Base-by-base conservation (phyloP, 2,888 invertebrate genomes). In the Pristionchus fissidentatus region DNA sequence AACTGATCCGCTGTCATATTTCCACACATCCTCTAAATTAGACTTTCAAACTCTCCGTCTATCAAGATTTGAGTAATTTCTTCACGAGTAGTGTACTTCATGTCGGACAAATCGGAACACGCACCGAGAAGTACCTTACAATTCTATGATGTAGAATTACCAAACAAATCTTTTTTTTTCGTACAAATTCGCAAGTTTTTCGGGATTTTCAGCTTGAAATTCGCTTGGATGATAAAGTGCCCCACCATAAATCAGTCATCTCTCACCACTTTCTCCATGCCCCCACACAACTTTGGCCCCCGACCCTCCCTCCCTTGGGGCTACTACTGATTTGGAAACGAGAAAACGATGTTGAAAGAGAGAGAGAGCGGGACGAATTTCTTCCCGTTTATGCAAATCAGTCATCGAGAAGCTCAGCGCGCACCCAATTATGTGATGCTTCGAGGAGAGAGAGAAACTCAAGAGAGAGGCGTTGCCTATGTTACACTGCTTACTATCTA, bases 321-420 rank as follows among this genome's bases (percentile, higher is more conserved):
- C 41, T 26, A 70, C 70, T 43, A 70, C 70, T 70, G 70, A 70
- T 70, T 70, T 70, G 41, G 70, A 32, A 70, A 70, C 41, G 70
- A 41, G 70, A 70, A 70, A 70, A 70, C 70, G 70, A 70, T 70
- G 70, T 70, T 13, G 32, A 35, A 41, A 22, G 5, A 13, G 26
- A 70, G 26, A 32, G 62, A 41, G 62, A 35, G 70, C 38, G 70
- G 26, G 26, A 70, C n/a, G 41, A 70, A 41, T n/a, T 41, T 70
- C 70, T 70, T 70, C 70, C 70, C 41, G 41, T 43, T 70, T 70
- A 70, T 70, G 70, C 70, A 70, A 70, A 70, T 70, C 70, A 41
- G 70, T 41, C 32, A 32, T 38, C 22, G 66, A 66, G 66, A n/a
- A n/a, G n/a, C n/a, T 60, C 60, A 60, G 66, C 41, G n/a, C n/a